phyloP scores from a whole-genome alignment of 1,140 invertebrate genomes.

The Aradophagus sp. region DNA sequence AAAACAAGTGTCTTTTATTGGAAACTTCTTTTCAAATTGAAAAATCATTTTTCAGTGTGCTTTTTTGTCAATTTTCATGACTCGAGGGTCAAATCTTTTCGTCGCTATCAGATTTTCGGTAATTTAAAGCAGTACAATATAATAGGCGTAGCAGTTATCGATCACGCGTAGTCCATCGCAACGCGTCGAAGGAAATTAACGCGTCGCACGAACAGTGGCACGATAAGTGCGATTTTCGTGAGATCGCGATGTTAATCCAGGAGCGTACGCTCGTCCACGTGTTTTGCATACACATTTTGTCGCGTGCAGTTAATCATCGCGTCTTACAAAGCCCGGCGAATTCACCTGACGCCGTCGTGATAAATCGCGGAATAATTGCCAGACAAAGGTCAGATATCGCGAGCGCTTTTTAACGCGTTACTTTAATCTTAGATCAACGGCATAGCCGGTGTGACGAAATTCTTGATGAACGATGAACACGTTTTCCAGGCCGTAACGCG shows the following conservation, averaged over 20 bases:
- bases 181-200: conserved; percentile 41
- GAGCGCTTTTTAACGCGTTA: conserved; percentile 17
- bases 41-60: no score
- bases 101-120: no score
- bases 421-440: conserved; percentile 25
- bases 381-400: conserved; percentile 23
- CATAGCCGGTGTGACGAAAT: conserved; percentile 30
- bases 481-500: conserved; percentile 17
- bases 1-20: no score
- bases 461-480: conserved; percentile 34
- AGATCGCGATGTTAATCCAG: conserved; percentile 39
- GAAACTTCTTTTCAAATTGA: no score
- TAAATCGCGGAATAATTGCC: conserved; percentile 46
- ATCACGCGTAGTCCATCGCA: conserved; percentile 35
- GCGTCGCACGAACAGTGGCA: conserved; percentile 24
- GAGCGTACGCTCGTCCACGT: conserved; percentile 26
- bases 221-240: conserved; percentile 24
- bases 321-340: conserved; percentile 23
- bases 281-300: conserved; percentile 41
- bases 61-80: no score
- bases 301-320: conserved; percentile 50
- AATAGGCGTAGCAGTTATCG: no score
- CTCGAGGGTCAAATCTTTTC: no score
- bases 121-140: no score
- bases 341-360: conserved; percentile 19